These are phyloP conservation scores for Idaea straminata DNA, from an alignment of 2,888 invertebrate species.

Conservation along the genomic window DNA sequence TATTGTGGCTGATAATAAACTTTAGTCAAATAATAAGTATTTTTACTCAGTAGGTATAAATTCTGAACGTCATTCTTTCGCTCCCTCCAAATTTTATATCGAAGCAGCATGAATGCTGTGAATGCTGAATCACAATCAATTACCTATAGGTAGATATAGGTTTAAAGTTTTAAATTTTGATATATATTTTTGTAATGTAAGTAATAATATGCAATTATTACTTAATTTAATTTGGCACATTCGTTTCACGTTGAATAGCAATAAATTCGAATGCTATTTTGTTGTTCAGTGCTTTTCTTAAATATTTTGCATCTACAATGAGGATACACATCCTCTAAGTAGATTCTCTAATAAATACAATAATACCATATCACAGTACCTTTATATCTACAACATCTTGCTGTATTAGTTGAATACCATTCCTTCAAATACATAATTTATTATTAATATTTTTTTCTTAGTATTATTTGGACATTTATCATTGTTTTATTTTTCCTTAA, in stretches of 20 bases:
- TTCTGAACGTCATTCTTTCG: background rate
- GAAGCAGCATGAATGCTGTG: background rate
- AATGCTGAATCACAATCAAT: background rate
- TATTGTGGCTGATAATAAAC: background rate
- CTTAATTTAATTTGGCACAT: background rate
- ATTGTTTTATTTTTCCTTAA: slow-evolving; percentile 17
- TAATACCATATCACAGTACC: slow-evolving; percentile 64
- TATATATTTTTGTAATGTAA: background rate
- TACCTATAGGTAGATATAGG: background rate
- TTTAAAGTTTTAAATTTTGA: background rate
- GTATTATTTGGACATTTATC: slow-evolving; percentile 45
- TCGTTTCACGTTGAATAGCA: background rate
- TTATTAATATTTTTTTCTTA: background rate
- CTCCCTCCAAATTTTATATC: background rate
- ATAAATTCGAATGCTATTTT: background rate
- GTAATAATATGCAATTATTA: background rate
- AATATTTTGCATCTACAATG: background rate
- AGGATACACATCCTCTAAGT: background rate
- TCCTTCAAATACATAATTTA: slow-evolving; percentile 39
- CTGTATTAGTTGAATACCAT: slow-evolving; percentile 46
- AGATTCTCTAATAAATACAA: slow-evolving; percentile 43
- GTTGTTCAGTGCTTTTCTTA: background rate
- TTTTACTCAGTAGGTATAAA: background rate
- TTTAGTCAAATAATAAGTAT: background rate
- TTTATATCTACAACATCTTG: slow-evolving; percentile 48